Evolutionary conservation across 23 tunicate species (phyloP).

Genomic region (Ascidia mentula): DNA sequence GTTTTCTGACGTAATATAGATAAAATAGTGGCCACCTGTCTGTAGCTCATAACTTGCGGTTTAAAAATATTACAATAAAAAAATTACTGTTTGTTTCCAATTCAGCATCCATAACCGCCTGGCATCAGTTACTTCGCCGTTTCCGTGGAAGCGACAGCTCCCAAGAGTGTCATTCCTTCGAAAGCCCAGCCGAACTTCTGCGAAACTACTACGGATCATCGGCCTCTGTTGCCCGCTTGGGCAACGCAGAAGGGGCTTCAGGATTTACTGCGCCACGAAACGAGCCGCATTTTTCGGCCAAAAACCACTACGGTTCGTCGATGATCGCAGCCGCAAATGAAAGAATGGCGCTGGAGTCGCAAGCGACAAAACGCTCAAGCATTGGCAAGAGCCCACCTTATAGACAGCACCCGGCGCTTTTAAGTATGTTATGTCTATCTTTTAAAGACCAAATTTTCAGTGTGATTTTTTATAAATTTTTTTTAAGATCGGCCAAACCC

Average conservation of each 20-base stretch:
- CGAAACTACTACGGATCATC: background rate
- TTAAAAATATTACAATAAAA: no score
- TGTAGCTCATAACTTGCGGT: no score
- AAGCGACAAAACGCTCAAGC: background rate
- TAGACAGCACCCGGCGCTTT: no score
- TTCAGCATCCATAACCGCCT: slow-evolving; percentile 20
- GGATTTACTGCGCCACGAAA: background rate
- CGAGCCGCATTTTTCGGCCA: background rate
- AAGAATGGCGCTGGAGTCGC: background rate
- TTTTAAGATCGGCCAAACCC: no score
- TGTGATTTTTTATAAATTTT: no score
- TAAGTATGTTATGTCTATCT: no score
- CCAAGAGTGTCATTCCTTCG: background rate
- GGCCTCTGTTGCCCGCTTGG: background rate
- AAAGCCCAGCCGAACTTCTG: background rate
- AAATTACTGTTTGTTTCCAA: background rate
- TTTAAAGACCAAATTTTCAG: no score
- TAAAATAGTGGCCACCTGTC: no score
- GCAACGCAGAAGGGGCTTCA: background rate
- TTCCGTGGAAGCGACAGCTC: slow-evolving; percentile 25
- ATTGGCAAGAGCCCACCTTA: background rate
- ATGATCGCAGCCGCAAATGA: background rate
- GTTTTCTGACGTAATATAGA: no score
- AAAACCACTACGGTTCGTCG: background rate
- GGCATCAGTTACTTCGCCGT: slow-evolving; percentile 44